Evolutionary conservation across 1,140 invertebrate genomes (phyloP).

Genomic region (Diorhabda sublineata): DNA sequence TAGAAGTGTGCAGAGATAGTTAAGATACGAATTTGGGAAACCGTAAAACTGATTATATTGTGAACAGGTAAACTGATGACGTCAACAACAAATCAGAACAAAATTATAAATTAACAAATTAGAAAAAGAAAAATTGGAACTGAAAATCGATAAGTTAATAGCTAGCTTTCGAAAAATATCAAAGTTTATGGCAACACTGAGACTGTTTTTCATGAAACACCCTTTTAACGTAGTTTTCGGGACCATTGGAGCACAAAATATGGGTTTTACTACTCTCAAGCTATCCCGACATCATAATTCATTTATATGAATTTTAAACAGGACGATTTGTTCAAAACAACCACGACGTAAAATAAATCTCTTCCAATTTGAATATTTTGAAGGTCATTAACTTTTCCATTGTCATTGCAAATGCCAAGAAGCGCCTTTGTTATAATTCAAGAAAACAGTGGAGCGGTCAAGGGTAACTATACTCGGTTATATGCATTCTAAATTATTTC

Average conservation of each 20-base stretch:
- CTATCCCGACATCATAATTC: constrained; percentile 21
- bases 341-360: constrained; percentile 6
- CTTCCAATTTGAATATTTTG: constrained; percentile 11
- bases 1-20: no score
- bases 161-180: neutral
- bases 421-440: neutral
- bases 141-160: no score
- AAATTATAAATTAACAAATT: no score
- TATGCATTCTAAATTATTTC: no score
- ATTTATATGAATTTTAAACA: constrained; percentile 13
- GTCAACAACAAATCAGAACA: no score
- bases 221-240: constrained; percentile 27
- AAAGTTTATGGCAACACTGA: neutral
- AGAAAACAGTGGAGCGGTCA: neutral
- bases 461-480: neutral
- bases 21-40: no score
- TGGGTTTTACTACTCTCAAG: constrained; percentile 23
- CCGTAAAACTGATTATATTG: no score
- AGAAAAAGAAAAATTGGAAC: no score
- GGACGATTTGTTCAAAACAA: constrained; percentile 10
- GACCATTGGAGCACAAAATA: constrained; percentile 29
- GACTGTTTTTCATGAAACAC: neutral
- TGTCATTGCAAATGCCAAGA: neutral
- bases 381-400: constrained; percentile 5
- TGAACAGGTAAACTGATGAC: no score